Evolutionary conservation across 2,888 invertebrate genomes (phyloP), one percentile per base, ranked within the genome.

Genomic region (Tiliacea aurago): DNA sequence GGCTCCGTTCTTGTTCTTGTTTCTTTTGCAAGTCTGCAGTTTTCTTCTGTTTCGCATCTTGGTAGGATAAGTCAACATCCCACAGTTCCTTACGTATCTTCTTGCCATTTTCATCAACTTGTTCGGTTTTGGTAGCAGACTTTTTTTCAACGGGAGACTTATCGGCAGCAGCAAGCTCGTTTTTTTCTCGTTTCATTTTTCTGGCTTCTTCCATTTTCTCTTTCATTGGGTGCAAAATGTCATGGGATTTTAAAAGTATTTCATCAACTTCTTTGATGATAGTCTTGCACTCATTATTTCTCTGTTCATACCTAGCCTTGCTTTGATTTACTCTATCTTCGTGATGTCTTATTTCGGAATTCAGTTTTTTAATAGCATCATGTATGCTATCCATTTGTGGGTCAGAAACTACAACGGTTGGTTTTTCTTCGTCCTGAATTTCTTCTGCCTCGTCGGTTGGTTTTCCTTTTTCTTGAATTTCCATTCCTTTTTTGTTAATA

Each of bases 251-350:
- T 45, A 90, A 71, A 70, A 96, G 87, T 55, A 96, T 89, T 23
- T 91, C 89, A 86, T 96, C 94, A 15, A 96, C 94, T 90, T 96
- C 96, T 84, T 91, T 87, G 2, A 96, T 94, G 64, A 96, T 95
- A 47, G 90, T 89, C 68, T 92, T 93, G 80, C 96, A 96, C 82
- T 95, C 95, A 70, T 90, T 86, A 70, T 93, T 94, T 75, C 94
- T 91, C 75, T 89, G 66, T 89, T 95, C 93, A 79, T 95, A 96
- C 53, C 88, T 90, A 51, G 73, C 89, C 84, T 94, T 90, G 77
- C 95, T 94, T 82, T 91, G 84, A 62, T 93, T 93, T n/a, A 96
- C 89, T 85, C 94, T 91, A 0, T 91, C 90, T 87, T 96, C 95
- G 37, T 96, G 96, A 55, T 90, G 86, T 84, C 90, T 90, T 72